Percentiles rank a stretch among this genome's conserved stretches.
Evolutionary conservation across 2,113 vertebrate species (phyloP).

Genomic region (Eubucco bourcierii): DNA sequence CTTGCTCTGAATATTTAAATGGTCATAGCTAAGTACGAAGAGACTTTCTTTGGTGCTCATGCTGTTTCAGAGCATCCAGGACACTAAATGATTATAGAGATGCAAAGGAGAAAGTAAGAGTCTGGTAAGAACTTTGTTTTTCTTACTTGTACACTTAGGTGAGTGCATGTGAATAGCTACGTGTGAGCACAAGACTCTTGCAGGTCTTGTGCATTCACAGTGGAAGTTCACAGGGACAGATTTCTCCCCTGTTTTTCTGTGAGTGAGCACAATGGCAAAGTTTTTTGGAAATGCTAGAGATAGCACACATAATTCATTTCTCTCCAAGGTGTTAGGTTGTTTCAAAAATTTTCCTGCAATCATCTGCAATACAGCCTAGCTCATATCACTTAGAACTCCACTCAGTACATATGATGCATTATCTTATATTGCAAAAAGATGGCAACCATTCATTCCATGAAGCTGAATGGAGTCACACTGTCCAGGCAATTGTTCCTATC

Average conservation of each 20-base stretch:
- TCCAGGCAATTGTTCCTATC: neutral
- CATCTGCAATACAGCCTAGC: slow-evolving; percentile 11
- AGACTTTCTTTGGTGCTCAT: neutral
- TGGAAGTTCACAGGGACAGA: neutral
- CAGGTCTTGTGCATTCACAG: neutral
- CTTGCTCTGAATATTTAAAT: neutral
- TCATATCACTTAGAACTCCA: neutral
- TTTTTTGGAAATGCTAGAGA: neutral
- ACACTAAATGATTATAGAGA: neutral
- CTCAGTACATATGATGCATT: neutral
- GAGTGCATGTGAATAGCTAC: neutral
- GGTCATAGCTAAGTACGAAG: neutral
- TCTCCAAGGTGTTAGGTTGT: neutral
- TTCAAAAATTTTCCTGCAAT: neutral
- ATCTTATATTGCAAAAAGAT: neutral
- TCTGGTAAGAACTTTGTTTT: neutral
- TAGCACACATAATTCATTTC: neutral
- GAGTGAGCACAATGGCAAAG: neutral
- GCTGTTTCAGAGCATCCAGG: neutral
- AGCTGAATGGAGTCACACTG: neutral
- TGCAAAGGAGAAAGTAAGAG: neutral
- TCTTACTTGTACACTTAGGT: neutral
- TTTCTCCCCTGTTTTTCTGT: neutral
- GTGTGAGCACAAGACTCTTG: neutral
- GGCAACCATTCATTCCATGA: neutral